Evolutionary conservation across 2,888 invertebrate species (phyloP).

Genomic region (Drosophila emarginata): DNA sequence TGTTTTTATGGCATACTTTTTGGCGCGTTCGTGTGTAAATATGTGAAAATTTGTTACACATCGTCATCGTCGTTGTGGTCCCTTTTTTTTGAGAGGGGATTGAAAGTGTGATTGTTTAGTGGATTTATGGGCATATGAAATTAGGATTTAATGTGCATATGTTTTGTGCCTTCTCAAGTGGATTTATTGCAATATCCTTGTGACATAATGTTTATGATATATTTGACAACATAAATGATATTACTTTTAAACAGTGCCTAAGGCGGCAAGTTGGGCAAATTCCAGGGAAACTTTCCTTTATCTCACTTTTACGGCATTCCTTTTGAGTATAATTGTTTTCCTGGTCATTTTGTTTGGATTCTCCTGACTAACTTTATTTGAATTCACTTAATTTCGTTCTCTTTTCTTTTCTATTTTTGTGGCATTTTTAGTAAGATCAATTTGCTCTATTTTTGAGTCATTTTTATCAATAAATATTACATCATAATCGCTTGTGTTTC

Average conservation of each 20-base stretch:
- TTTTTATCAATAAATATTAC: not conserved
- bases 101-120: slow-evolving; percentile 70
- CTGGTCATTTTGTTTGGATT: not conserved
- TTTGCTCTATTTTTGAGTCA: not conserved
- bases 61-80: slow-evolving; percentile 35
- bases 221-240: slow-evolving; percentile 10
- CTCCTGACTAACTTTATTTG: not conserved
- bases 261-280: not conserved
- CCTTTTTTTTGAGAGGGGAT: slow-evolving; percentile 20
- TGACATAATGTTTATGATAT: slow-evolving; percentile 74
- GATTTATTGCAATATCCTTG: slow-evolving; percentile 68
- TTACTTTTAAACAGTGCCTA: not conserved
- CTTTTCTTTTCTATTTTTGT: not conserved
- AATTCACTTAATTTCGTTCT: not conserved
- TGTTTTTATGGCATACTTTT: slow-evolving; percentile 72
- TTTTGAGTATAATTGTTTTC: not conserved
- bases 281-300: not conserved
- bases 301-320: not conserved
- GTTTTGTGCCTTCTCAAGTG: slow-evolving; percentile 62
- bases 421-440: not conserved
- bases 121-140: slow-evolving; percentile 77
- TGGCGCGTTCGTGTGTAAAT: slow-evolving; percentile 69
- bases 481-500: no score
- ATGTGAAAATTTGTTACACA: slow-evolving; percentile 72
- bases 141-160: slow-evolving; percentile 78